Percentiles rank a stretch among this genome's conserved stretches.
Conservation (phyloP, 2,888 invertebrate species). For the Carpatolechia fugitivella region DNA sequence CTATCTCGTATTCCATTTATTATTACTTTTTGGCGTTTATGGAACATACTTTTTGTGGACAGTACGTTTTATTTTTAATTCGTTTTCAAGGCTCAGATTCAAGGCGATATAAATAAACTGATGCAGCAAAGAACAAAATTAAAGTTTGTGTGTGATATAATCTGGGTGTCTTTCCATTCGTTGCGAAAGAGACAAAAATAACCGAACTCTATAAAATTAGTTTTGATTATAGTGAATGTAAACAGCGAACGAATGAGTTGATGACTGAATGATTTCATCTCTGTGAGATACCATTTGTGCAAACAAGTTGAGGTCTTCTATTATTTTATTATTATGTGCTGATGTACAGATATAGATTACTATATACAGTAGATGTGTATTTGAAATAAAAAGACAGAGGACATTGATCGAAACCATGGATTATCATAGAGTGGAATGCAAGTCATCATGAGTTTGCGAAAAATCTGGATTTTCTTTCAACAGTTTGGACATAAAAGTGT, state of each 20-base stretch:
- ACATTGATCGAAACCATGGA: too few relatives aligned
- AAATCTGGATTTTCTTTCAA: neutral
- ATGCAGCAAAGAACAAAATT: neutral
- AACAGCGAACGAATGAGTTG: constrained; percentile 7
- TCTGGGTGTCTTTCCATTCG: neutral
- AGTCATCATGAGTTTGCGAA: neutral
- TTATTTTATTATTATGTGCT: too few relatives aligned
- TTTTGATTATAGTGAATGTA: constrained; percentile 14
- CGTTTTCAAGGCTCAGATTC: neutral
- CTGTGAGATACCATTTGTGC: neutral
- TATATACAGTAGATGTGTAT: too few relatives aligned
- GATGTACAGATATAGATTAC: too few relatives aligned
- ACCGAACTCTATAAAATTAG: neutral
- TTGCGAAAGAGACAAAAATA: constrained; percentile 5
- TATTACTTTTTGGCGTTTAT: neutral
- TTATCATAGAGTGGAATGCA: neutral
- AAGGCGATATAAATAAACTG: neutral
- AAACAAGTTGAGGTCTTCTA: neutral
- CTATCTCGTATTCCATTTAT: neutral
- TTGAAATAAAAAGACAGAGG: too few relatives aligned
- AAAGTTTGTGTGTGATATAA: constrained; percentile 1
- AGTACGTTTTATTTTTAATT: neutral
- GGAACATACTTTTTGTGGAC: neutral
- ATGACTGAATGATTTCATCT: neutral
- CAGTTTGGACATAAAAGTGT: neutral